Base-by-base conservation (phyloP, 1,140 invertebrate species). In the Heliconius congener region DNA sequence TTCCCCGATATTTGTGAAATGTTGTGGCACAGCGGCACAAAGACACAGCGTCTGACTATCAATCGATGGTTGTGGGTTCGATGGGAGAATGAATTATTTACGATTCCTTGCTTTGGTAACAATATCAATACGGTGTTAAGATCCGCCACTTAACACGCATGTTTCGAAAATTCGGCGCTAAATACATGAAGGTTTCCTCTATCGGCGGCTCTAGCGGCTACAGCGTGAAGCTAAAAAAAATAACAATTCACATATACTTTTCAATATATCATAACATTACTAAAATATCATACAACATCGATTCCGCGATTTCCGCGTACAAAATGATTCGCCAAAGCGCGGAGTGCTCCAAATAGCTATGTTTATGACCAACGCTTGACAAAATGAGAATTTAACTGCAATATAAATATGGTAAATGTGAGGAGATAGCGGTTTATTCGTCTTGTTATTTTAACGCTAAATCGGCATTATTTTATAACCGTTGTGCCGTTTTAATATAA, bases 321-420 rank as follows among this genome's bases (percentile, higher is more conserved):
- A 46, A 60, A 73, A 80, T 66, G 57, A 76, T 42, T 30, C 55
- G 27, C 52, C 16, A 70, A 73, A 72, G 55, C 72, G 50, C 76
- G 37, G 55, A 78, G 71, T 76, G 76, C 46, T 77, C 73, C 79
- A 82, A 83, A 82, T 81, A 81, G 78, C 72, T 73, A 78, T 80
- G 82, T 85, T 85, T 80, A 85, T 76, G 78, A 73, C 77, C 76
- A 73, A 60, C 79, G 76, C 81, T 83, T 82, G 80, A 74, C 79
- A 76, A 82, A 84, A 85, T 84, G 84, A 79, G 84, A 85, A 79
- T 84, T 85, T 85, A 85, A 85, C 83, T 81, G 84, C 81, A 71
- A 78, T 82, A 81, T 84, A 84, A 84, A 84, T 85, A 84, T 84
- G 81, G 73, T 74, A 79, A 84, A 79, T 78, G 80, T 72, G 76